Percentiles rank a stretch among this genome's conserved stretches.
These are phyloP conservation scores for Corvus cornix DNA, from an alignment of 2,113 vertebrate genomes.

Conservation along the genomic window DNA sequence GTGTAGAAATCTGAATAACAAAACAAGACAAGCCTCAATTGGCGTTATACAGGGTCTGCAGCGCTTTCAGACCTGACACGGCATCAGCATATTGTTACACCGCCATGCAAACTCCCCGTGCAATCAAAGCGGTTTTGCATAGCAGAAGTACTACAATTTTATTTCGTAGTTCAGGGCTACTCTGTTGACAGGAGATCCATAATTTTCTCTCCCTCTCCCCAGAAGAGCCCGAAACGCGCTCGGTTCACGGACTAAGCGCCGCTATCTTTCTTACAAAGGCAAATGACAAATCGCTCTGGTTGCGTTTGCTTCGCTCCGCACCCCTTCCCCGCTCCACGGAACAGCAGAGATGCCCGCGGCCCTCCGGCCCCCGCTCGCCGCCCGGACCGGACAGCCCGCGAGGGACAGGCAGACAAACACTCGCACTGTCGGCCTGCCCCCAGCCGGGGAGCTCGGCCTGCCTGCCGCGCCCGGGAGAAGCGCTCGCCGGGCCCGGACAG, in stretches of 20 bases:
- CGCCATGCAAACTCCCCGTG: neutral
- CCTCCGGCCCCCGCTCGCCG: neutral
- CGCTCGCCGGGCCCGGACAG: neutral
- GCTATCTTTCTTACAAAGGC: neutral
- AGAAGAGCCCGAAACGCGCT: neutral
- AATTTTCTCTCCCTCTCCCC: neutral
- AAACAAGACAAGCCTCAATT: slow-evolving; percentile 57
- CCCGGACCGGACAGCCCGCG: neutral
- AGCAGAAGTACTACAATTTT: slow-evolving; percentile 29
- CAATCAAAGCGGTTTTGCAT: slow-evolving; percentile 18
- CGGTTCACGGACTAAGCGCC: slow-evolving; percentile 18
- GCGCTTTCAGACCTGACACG: slow-evolving; percentile 32
- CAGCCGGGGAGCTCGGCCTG: neutral
- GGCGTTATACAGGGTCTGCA: slow-evolving; percentile 37
- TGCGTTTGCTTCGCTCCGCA: neutral
- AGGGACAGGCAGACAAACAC: neutral
- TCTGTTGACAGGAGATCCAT: slow-evolving; percentile 19
- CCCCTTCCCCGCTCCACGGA: neutral
- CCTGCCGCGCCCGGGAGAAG: neutral
- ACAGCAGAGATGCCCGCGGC: neutral
- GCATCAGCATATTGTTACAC: slow-evolving; percentile 46
- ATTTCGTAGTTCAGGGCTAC: slow-evolving; percentile 29
- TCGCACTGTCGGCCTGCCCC: neutral
- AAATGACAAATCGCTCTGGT: neutral
- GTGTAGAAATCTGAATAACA: slow-evolving; percentile 68